These are phyloP conservation scores for Lemur catta DNA, from an alignment of 2,797 vertebrate genomes.

Conservation along the genomic window DNA sequence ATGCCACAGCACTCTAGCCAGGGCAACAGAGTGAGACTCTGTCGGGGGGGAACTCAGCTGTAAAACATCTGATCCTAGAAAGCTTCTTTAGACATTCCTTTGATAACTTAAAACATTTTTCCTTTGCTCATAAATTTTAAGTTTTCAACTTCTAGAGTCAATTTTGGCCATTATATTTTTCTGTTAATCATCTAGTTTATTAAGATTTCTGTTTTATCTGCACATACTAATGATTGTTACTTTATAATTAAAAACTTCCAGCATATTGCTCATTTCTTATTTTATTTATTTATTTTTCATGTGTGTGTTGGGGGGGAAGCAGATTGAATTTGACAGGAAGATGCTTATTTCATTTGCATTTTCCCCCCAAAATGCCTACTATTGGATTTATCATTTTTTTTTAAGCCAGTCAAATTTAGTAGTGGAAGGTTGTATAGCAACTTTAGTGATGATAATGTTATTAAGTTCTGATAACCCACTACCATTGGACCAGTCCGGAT, in stretches of 20 bases:
- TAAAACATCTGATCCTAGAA: background rate
- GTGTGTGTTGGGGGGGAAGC: background rate
- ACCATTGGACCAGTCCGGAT: too few relatives aligned
- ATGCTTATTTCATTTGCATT: background rate
- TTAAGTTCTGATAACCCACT: too few relatives aligned
- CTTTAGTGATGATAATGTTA: too few relatives aligned
- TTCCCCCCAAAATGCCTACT: background rate
- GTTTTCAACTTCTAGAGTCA: background rate
- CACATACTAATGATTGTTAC: background rate
- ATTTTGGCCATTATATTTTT: background rate
- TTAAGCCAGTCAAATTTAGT: too few relatives aligned
- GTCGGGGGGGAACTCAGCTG: too few relatives aligned
- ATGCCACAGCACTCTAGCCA: too few relatives aligned
- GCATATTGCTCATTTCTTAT: background rate
- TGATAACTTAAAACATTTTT: background rate
- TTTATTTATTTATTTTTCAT: background rate
- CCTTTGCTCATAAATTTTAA: background rate
- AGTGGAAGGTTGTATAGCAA: too few relatives aligned
- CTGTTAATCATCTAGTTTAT: background rate
- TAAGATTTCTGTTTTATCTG: conserved; percentile 8
- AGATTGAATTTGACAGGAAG: background rate
- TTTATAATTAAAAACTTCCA: background rate
- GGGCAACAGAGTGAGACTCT: too few relatives aligned
- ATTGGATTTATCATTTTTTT: background rate
- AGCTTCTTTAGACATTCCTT: background rate